A percentile compares a stretch with the other conserved stretches of the same genome.
Evolutionary conservation across 2,888 invertebrate species (phyloP).

Genomic region (Temnothorax unifasciatus): DNA sequence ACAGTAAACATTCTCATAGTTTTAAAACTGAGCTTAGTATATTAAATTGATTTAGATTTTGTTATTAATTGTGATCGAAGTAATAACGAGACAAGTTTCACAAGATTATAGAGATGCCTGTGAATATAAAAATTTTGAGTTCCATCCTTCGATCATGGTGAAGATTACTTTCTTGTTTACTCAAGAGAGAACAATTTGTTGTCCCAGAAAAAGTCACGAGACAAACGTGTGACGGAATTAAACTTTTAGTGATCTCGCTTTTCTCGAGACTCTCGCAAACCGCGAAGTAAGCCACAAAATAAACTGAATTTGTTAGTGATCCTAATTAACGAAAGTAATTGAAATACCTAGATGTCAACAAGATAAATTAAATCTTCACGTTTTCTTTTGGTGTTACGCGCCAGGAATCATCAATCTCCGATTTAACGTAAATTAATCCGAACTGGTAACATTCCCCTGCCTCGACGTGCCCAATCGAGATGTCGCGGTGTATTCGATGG

Average conservation of each 20-base stretch:
- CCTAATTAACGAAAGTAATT: not conserved
- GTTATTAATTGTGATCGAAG: not conserved
- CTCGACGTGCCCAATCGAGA: constrained; percentile 21
- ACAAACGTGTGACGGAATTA: not conserved
- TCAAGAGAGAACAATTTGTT: not conserved
- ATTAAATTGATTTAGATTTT: not conserved
- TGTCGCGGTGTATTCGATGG: constrained; percentile 32
- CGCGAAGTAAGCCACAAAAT: not conserved
- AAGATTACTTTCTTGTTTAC: not conserved
- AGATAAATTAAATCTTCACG: not conserved
- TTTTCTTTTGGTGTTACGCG: not conserved
- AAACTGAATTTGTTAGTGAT: no score
- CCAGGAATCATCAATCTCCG: not conserved
- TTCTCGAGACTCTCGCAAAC: not conserved
- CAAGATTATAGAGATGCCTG: not conserved
- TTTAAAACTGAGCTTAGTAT: not conserved
- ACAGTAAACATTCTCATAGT: not conserved
- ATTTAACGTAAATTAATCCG: constrained; percentile 45
- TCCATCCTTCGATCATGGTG: not conserved
- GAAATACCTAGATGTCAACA: not conserved
- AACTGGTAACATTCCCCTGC: not conserved
- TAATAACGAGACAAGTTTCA: not conserved
- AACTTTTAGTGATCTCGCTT: not conserved
- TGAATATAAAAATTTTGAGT: not conserved
- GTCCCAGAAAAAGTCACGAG: not conserved